Base-by-base conservation (phyloP, 2,888 invertebrate genomes). In the Blastobasis adustella region DNA sequence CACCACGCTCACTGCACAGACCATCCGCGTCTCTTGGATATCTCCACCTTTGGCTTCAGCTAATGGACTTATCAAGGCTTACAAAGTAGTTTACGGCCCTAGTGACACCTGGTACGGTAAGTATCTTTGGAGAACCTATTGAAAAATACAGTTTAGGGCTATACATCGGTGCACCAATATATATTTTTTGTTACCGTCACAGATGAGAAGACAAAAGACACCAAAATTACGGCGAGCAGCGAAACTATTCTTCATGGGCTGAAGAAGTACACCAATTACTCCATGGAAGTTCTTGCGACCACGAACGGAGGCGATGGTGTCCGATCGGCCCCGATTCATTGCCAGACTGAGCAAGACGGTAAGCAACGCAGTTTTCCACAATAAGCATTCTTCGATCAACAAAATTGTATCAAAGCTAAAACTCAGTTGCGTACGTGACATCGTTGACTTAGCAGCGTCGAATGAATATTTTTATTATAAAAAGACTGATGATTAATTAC, bases 271-370 rank as follows among this genome's bases (percentile, higher is more conserved):
- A 98, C 98, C 3, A 98, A 98, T 86, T 98, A 98, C 83, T 98
- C 97, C 53, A 96, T 98, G 93, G 97, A 98, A 90, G 97, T 98
- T 40, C 86, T 98, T 65, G 97, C 98, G 36, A 98, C 94, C 68
- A 98, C 98, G 6, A 94, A 97, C 52, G 98, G 97, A 59, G 98
- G 98, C 8, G 98, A 98, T 78, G 98, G 98, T 57, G 97, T 97
- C 46, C 92, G 96, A 62, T 94, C 95, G 62, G 90, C 91, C 10
- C 94, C 96, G 6, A 96, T 98, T 63, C 96, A 96, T 79, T 97
- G 98, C 77, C 95, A 95, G 86, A 98, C 98, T 49, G 96, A 97
- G 89, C 97, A 98, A 87, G 98, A 98, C 81, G 96, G 97, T 97
- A 82, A 81, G 76, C 23, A 47, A 7, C 5, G 23, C 3, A 23